phyloP scores from a whole-genome alignment of 2,113 vertebrate species.

The Accipiter cooperii region DNA sequence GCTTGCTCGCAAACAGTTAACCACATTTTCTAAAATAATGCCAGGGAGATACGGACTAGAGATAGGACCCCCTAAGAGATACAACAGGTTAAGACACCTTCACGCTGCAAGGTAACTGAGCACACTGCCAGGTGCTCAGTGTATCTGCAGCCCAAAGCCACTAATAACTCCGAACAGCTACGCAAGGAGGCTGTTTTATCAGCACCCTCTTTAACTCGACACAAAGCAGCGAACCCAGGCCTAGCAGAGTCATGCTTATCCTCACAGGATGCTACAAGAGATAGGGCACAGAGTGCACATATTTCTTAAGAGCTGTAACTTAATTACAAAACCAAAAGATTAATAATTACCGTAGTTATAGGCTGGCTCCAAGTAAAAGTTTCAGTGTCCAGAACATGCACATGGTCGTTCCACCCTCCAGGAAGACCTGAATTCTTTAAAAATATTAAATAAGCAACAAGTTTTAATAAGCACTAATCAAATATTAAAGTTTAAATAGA shows the following conservation, averaged over 20 bases:
- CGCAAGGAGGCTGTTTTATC: not conserved
- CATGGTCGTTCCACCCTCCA: slow-evolving; percentile 95
- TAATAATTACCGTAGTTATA: slow-evolving; percentile 80
- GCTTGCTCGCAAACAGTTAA: not conserved
- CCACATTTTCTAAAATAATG: not conserved
- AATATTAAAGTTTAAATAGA: not conserved
- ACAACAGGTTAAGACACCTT: not conserved
- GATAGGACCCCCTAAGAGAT: not conserved
- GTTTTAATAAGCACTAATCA: not conserved
- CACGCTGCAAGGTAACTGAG: not conserved
- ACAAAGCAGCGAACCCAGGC: not conserved
- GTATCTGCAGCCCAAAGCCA: not conserved
- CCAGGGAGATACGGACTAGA: not conserved
- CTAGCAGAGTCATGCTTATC: not conserved
- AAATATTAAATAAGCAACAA: not conserved
- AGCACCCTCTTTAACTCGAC: not conserved
- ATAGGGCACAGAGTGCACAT: accelerated
- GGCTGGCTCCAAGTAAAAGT: slow-evolving; percentile 89
- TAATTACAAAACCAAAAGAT: not conserved
- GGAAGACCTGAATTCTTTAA: slow-evolving; percentile 81
- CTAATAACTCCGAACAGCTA: not conserved
- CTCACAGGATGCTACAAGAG: not conserved
- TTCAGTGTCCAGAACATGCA: slow-evolving; percentile 92
- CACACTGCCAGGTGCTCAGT: not conserved
- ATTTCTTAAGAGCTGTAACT: not conserved